These are phyloP conservation scores for Microcaecilia unicolor DNA, from an alignment of 2,797 vertebrate genomes.

Conservation along the genomic window DNA sequence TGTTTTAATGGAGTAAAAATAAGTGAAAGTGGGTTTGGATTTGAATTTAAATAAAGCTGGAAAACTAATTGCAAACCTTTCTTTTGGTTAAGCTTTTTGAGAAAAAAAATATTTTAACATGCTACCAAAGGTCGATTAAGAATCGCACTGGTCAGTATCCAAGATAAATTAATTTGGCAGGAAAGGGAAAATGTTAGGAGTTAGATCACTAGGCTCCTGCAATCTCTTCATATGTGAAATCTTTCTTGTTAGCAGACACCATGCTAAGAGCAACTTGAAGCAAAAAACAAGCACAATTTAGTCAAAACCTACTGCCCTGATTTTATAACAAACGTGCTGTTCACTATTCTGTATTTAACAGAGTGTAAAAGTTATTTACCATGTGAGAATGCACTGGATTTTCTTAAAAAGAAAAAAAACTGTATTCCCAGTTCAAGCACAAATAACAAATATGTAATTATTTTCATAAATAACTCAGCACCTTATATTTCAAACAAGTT, in stretches of 20 bases:
- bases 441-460: slow-evolving; percentile 70
- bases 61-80: too few relatives aligned
- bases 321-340: slow-evolving; percentile 24
- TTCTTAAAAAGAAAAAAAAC: slow-evolving; percentile 36
- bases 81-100: too few relatives aligned
- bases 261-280: slow-evolving; percentile 8
- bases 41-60: too few relatives aligned
- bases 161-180: too few relatives aligned
- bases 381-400: slow-evolving; percentile 30
- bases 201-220: too few relatives aligned
- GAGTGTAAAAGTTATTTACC: slow-evolving; percentile 30
- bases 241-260: slow-evolving; percentile 2
- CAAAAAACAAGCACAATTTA: slow-evolving; percentile 13
- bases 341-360: too few relatives aligned
- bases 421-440: slow-evolving; percentile 45
- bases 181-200: too few relatives aligned
- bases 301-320: slow-evolving; percentile 29
- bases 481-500: slow-evolving; percentile 68
- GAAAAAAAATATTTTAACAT: too few relatives aligned
- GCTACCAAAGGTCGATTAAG: background rate
- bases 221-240: too few relatives aligned
- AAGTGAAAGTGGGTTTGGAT: too few relatives aligned
- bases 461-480: slow-evolving; percentile 76
- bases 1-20: too few relatives aligned
- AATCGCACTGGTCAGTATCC: background rate